Evolutionary conservation across 2,113 vertebrate genomes (phyloP), one percentile per base, ranked within the genome.

Genomic region (Quiscalus mexicanus): DNA sequence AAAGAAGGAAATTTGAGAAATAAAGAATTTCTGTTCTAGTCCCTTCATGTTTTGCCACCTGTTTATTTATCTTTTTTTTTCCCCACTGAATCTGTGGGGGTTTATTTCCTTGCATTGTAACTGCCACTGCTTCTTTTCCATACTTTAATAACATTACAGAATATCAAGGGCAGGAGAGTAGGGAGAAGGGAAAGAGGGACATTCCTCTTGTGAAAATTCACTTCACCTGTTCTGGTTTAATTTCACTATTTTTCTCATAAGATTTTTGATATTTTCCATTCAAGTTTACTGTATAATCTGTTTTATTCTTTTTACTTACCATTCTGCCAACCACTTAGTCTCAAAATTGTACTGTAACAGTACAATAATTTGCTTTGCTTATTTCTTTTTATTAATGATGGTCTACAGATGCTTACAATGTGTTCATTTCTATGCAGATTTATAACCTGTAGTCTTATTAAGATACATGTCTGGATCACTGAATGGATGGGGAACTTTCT

Each of bases 151-250:
- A 9, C 30, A 24, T 41, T 65, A 9, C 11, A 39, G 49, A 53
- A n/a, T 45, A 65, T 55, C 27, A 44, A 9, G 20, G 28, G 8
- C 0, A 0, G 4, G 15, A 5, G 19, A 28, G 19, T n/a, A 15
- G 9, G 5, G 13, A 68, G 6, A 60, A 31, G 11, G 12, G 20
- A 18, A 74, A 75, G 16, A 52, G 37, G n/a, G 7, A 11, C 13
- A 20, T 65, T 75, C 24, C 41, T 75, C 58, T 63, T 82, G 42
- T 33, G n/a, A 88, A 88, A 85, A 74, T 67, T 63, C 10, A 24
- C 31, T 76, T 80, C 19, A 53, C 12, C 45, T 35, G 4, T 49
- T 90, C 25, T 63, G 53, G 22, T 50, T 85, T 83, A n/a, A 45
- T 88, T 37, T 85, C 31, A 44, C 20, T 45, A 1, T 63, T 85